Base-by-base conservation (phyloP, 2,113 vertebrate genomes). In the Scomber japonicus region DNA sequence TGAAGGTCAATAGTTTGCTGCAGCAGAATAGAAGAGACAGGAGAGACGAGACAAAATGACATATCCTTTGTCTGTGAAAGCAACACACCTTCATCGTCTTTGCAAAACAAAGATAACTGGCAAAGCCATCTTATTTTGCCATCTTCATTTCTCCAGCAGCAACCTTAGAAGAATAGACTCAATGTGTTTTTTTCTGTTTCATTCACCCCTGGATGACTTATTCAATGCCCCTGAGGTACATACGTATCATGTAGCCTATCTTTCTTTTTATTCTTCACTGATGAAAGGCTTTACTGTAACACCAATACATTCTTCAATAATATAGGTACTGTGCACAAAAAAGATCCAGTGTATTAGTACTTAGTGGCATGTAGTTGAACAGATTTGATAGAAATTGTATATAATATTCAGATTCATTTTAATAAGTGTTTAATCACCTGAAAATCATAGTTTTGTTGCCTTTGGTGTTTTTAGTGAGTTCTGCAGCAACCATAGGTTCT, bases 1-100 rank as follows among this genome's bases (percentile, higher is more conserved):
- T 66, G 72, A 86, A 84, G 82, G 84, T 88, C 84, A 71, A 30
- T 9, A 19, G 16, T 62, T 72, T 73, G 35, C 79, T 80, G 80
- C 87, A 75, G 65, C 12, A 1, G 27, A 79, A 50, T 63, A 51
- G 66, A 83, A 49, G 45, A 71, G 82, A 86, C 73, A 79, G 60
- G 27, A 70, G 63, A 65, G 53, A 65, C 17, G 81, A 74, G 60
- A 49, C 63, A 19, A 56, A 35, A 78, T 74, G 84, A 81, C 72
- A 70, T 19, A 40, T 73, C 45, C 75, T 75, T 81, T 89, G 78
- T 84, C 35, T 82, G 76, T 64, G 50, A 78, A 70, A 59, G 65
- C 45, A 82, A 57, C 67, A 72, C 57, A n/a, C 15, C 11, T 8
- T 54, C 4, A 40, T 40, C 7, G 17, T 55, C 83, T 75, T 60